These are phyloP conservation scores for Platichthys stellatus DNA, from an alignment of 2,113 vertebrate species.

Conservation along the genomic window DNA sequence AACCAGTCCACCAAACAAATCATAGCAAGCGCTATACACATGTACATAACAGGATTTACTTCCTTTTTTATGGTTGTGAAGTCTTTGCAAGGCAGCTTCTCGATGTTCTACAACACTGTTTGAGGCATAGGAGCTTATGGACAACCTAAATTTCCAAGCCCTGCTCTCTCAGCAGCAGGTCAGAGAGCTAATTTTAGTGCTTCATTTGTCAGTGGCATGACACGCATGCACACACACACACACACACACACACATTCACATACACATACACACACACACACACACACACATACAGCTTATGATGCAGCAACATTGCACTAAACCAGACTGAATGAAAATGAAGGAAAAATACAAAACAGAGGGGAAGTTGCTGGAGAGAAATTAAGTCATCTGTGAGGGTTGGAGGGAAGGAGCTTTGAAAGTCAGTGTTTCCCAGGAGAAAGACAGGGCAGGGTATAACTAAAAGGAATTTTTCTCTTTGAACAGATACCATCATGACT, in stretches of 20 bases:
- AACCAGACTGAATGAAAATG: constrained; percentile 14
- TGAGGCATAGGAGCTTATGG: neutral
- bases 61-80: too few species aligned
- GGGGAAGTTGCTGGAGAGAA: neutral
- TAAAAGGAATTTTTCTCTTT: neutral
- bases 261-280: constrained; percentile 7
- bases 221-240: constrained; percentile 10
- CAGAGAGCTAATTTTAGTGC: constrained; percentile 27
- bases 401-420: constrained; percentile 27
- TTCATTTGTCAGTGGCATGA: constrained; percentile 16
- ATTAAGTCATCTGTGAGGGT: constrained; percentile 4
- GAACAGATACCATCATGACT: neutral
- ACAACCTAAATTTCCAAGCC: constrained; percentile 11
- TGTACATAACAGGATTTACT: too few species aligned
- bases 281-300: neutral
- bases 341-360: constrained; percentile 3
- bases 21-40: too few species aligned
- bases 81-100: too few species aligned
- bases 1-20: too few species aligned
- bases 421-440: constrained; percentile 13
- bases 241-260: neutral
- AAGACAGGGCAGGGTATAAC: neutral
- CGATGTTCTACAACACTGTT: too few species aligned
- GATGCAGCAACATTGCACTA: constrained; percentile 20
- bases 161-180: constrained; percentile 20